Conservation (phyloP, 2,888 invertebrate genomes). For the Dasypolia templi region DNA sequence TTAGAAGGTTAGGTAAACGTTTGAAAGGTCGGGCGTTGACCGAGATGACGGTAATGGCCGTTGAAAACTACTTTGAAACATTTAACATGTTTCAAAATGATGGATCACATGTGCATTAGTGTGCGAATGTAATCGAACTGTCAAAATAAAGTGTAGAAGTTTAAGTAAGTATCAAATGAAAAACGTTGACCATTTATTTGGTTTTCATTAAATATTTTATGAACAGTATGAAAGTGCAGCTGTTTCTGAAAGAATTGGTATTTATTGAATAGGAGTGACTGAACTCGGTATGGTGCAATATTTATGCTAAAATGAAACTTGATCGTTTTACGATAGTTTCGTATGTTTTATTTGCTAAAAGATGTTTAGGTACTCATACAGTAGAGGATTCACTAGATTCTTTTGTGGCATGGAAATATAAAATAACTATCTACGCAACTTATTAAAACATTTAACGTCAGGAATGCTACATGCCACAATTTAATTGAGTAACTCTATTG, state of each 20-base stretch:
- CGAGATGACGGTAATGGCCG: slow-evolving; percentile 43
- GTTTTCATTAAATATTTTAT: slow-evolving; percentile 15
- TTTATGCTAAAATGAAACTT: not conserved
- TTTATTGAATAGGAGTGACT: slow-evolving; percentile 1
- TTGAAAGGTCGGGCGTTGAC: slow-evolving; percentile 49
- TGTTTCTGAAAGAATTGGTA: not conserved
- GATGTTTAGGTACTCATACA: not conserved
- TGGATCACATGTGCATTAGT: slow-evolving; percentile 44
- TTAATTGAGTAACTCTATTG: no score
- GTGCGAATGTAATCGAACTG: slow-evolving; percentile 44
- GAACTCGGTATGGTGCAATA: not conserved
- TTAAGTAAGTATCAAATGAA: slow-evolving; percentile 23
- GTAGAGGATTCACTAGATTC: not conserved
- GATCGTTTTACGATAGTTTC: slow-evolving; percentile 13
- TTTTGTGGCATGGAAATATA: not conserved
- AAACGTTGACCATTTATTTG: slow-evolving; percentile 20
- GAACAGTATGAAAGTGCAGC: not conserved
- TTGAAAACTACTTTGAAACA: slow-evolving; percentile 34
- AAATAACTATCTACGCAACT: no score
- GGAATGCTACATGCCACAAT: no score
- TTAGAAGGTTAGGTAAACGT: slow-evolving; percentile 39
- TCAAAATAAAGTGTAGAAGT: slow-evolving; percentile 48
- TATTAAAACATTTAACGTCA: no score
- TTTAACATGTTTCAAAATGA: slow-evolving; percentile 38
- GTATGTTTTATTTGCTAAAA: not conserved